Conservation (phyloP, 2,888 invertebrate genomes). For the Andrena hattorfiana region DNA sequence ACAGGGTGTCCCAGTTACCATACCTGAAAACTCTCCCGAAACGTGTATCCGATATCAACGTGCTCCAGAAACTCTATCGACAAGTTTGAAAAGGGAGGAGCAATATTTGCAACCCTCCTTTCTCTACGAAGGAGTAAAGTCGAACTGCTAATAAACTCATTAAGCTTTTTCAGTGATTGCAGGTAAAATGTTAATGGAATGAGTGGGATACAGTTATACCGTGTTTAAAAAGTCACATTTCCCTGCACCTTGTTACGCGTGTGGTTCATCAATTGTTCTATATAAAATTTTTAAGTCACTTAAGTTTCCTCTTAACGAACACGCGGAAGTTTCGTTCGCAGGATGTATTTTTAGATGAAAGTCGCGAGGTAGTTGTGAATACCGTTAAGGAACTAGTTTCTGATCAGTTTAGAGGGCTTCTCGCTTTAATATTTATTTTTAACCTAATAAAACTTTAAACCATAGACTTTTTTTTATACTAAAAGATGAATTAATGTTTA, state of each 20-base stretch:
- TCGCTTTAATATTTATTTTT: no score
- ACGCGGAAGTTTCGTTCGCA: neutral
- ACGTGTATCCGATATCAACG: neutral
- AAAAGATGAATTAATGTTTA: no score
- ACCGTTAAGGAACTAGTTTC: no score
- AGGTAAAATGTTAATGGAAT: neutral
- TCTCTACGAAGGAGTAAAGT: neutral
- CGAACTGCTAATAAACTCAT: neutral
- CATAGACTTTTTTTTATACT: no score
- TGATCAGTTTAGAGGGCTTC: no score
- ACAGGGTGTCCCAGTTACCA: slow-evolving; percentile 14
- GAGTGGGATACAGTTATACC: no score
- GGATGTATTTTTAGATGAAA: slow-evolving; percentile 20
- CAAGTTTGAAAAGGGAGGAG: neutral
- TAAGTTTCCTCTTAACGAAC: neutral
- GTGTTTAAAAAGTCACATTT: neutral
- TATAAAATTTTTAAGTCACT: neutral
- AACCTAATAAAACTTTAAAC: no score
- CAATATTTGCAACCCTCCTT: neutral
- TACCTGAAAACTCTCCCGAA: neutral
- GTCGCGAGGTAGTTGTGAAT: slow-evolving; percentile 32
- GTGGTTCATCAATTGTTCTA: neutral
- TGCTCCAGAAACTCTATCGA: slow-evolving; percentile 15
- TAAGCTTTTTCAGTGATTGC: neutral
- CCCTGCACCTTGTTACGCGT: neutral